Percentiles rank a stretch among this genome's conserved stretches.
These are phyloP conservation scores for Ramphastos sulfuratus DNA, from an alignment of 2,113 vertebrate species.

Conservation along the genomic window DNA sequence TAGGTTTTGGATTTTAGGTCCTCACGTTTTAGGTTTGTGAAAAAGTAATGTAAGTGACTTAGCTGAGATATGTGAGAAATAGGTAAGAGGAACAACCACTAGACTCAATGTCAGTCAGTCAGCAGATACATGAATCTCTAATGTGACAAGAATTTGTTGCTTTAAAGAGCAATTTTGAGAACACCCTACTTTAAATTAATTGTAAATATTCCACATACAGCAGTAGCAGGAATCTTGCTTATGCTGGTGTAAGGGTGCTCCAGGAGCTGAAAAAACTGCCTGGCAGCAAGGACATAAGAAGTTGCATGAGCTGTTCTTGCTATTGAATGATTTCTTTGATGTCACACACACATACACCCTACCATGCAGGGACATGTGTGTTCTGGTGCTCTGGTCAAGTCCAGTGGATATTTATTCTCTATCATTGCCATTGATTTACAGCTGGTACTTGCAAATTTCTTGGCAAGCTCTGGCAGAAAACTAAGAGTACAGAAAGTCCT, in stretches of 20 bases:
- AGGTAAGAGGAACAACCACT: neutral
- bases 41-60: neutral
- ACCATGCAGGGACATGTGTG: too few species aligned
- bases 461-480: too few species aligned
- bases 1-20: conserved; percentile 12
- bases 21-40: conserved; percentile 58
- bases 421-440: too few species aligned
- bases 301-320: too few species aligned
- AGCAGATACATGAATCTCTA: neutral
- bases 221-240: neutral
- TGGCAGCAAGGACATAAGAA: too few species aligned
- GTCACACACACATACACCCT: too few species aligned
- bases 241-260: neutral
- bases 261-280: neutral
- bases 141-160: neutral
- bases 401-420: too few species aligned
- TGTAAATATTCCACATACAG: neutral
- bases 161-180: neutral
- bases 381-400: too few species aligned
- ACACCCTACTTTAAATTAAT: neutral
- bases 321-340: too few species aligned
- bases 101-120: neutral
- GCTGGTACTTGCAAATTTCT: too few species aligned
- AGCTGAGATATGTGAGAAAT: neutral
- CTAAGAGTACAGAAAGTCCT: too few species aligned